Evolutionary conservation across 2,113 vertebrate species (phyloP).

Genomic region (Setophaga petechia): DNA sequence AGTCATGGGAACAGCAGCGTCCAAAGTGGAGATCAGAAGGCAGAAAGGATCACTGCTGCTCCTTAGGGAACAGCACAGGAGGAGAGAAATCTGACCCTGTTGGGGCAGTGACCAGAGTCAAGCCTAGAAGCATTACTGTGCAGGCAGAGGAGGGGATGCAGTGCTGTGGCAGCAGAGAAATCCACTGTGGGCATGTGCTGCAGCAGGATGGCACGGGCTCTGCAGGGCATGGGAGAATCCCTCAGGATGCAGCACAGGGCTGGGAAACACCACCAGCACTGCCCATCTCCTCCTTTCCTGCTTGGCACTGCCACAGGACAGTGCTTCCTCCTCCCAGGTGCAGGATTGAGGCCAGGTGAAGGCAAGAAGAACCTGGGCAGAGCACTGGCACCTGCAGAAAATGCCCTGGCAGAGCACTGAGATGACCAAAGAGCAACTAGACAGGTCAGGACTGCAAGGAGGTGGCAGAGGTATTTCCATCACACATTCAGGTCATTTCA

Average conservation of each 20-base stretch:
- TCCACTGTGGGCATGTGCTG: accelerated
- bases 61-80: background rate
- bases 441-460: background rate
- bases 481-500: background rate
- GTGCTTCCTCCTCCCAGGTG: accelerated
- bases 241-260: background rate
- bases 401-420: background rate
- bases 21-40: background rate
- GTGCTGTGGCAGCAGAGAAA: background rate
- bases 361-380: background rate
- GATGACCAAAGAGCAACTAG: background rate
- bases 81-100: background rate
- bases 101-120: background rate
- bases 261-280: background rate
- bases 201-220: background rate
- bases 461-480: background rate
- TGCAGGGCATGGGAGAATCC: background rate
- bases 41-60: background rate
- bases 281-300: background rate
- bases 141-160: background rate
- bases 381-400: background rate
- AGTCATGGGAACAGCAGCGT: background rate
- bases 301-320: background rate
- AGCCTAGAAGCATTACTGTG: accelerated
- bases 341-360: background rate